A percentile compares a stretch with the other conserved stretches of the same genome.
Conservation (phyloP, 2,888 invertebrate genomes). For the Panopea generosa region DNA sequence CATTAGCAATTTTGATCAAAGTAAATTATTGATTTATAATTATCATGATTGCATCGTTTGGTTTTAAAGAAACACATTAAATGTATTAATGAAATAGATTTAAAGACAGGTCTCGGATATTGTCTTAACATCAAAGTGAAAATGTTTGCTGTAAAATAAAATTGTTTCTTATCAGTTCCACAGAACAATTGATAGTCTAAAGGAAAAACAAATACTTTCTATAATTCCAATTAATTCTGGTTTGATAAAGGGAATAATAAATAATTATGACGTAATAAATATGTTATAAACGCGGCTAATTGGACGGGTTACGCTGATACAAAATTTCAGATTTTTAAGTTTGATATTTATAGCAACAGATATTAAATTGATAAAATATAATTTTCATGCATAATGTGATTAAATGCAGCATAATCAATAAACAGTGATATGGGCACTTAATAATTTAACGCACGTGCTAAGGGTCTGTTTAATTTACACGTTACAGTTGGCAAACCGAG, state of each 20-base stretch:
- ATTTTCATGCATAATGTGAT: too few species aligned
- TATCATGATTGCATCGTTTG: conserved; percentile 37
- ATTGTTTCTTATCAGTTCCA: background rate
- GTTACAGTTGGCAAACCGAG: too few species aligned
- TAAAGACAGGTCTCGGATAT: conserved; percentile 45
- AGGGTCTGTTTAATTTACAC: too few species aligned
- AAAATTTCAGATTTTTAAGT: background rate
- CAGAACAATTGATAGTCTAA: background rate
- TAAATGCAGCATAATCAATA: too few species aligned
- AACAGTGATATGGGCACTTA: too few species aligned
- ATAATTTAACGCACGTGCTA: too few species aligned
- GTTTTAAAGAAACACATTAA: conserved; percentile 37
- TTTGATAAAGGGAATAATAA: conserved; percentile 37
- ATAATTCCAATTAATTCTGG: conserved; percentile 50
- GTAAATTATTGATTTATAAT: conserved; percentile 37
- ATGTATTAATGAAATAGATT: conserved; percentile 52
- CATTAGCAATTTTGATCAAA: conserved; percentile 45
- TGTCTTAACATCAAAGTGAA: conserved; percentile 48
- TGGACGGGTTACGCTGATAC: background rate
- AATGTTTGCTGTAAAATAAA: background rate
- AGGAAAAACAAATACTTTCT: background rate
- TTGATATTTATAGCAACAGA: too few species aligned
- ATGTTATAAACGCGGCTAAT: background rate
- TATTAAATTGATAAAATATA: too few species aligned
- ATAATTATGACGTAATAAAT: conserved; percentile 6